Percentiles rank a stretch among this genome's conserved stretches.
These are phyloP conservation scores for Adelphocoris suturalis DNA, from an alignment of 2,888 invertebrate species.

Conservation along the genomic window DNA sequence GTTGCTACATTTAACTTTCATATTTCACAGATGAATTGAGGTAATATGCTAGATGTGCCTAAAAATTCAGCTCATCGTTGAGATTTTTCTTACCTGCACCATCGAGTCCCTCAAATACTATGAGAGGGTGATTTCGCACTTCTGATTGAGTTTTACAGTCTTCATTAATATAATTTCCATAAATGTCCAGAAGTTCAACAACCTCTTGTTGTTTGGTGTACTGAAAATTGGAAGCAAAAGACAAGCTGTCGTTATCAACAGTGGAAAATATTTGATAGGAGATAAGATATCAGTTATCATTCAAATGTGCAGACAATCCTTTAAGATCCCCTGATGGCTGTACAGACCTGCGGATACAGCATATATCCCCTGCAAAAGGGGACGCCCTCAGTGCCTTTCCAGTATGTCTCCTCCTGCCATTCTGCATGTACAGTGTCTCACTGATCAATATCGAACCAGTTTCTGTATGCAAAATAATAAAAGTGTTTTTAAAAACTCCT, in stretches of 20 bases:
- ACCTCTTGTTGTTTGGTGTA: slow-evolving; percentile 76
- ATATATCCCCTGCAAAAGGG: background rate
- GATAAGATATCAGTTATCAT: background rate
- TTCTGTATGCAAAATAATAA: no score
- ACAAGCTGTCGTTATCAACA: background rate
- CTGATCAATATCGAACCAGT: no score
- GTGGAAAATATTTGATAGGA: background rate
- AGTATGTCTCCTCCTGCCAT: no score
- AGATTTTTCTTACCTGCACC: slow-evolving; percentile 78
- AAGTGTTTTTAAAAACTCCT: no score
- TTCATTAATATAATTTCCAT: slow-evolving; percentile 72
- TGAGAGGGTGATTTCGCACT: slow-evolving; percentile 77
- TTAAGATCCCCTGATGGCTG: background rate
- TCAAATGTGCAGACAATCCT: background rate
- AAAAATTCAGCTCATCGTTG: no score
- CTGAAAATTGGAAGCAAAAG: slow-evolving; percentile 73
- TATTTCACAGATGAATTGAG: no score
- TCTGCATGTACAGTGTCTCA: no score
- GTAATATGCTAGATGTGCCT: no score
- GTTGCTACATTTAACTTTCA: no score
- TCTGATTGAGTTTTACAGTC: slow-evolving; percentile 60
- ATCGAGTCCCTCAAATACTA: slow-evolving; percentile 80
- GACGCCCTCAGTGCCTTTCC: no score
- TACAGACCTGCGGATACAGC: background rate
- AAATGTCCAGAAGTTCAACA: slow-evolving; percentile 77